Percentiles rank a stretch among this genome's conserved stretches.
phyloP scores from a whole-genome alignment of 1,140 invertebrate species.

The Drosophila repleta region DNA sequence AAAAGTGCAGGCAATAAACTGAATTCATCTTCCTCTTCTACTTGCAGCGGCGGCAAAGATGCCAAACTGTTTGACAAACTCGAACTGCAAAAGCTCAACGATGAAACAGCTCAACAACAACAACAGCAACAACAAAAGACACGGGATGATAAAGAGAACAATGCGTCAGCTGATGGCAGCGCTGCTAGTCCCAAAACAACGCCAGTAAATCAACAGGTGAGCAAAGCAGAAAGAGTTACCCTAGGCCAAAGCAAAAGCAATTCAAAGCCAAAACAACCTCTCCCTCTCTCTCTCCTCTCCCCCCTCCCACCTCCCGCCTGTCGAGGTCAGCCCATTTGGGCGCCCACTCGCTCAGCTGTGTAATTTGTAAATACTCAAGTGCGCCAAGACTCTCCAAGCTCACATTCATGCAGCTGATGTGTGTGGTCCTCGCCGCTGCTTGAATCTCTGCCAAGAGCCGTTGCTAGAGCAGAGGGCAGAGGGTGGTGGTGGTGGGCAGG shows the following conservation, averaged over 20 bases:
- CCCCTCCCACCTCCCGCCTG: background rate
- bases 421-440: background rate
- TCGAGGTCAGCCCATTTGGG: background rate
- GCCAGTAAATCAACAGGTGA: constrained; percentile 55
- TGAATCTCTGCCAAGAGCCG: too few species aligned
- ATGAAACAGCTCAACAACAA: constrained; percentile 29
- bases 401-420: constrained; percentile 3
- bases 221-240: constrained; percentile 32
- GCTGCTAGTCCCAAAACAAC: constrained; percentile 38
- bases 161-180: constrained; percentile 48
- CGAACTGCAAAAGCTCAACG: constrained; percentile 65
- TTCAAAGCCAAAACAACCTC: constrained; percentile 28
- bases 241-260: constrained; percentile 51
- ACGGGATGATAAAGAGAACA: constrained; percentile 49
- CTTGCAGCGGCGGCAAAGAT: constrained; percentile 72
- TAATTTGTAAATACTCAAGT: constrained; percentile 21
- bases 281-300: background rate
- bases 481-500: too few species aligned
- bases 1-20: too few species aligned
- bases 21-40: background rate
- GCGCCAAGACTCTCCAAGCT: background rate
- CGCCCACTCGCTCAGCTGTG: background rate
- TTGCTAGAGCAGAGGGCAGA: too few species aligned
- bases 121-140: constrained; percentile 22
- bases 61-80: constrained; percentile 67